These are phyloP conservation scores for Peromyscus polionotus DNA, from an alignment of 2,113 vertebrate genomes.

Conservation along the genomic window DNA sequence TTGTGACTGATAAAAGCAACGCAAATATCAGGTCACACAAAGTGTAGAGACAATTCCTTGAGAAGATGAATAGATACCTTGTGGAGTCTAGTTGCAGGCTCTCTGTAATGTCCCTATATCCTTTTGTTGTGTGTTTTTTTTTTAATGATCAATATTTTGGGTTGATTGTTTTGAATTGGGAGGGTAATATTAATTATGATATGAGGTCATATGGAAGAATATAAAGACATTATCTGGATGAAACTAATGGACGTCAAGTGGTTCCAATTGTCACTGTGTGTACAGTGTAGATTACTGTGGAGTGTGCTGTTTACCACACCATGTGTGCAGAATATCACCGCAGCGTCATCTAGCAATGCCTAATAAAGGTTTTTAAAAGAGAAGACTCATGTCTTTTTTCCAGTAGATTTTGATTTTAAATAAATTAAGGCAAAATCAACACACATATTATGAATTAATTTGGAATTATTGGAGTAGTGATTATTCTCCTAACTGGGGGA, in stretches of 20 bases:
- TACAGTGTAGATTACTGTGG: slow-evolving; percentile 68
- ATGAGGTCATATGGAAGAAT: slow-evolving; percentile 55
- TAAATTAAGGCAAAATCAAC: neutral
- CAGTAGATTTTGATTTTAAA: neutral
- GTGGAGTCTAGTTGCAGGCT: slow-evolving; percentile 74
- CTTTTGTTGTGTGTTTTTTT: slow-evolving; percentile 51
- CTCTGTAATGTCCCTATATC: slow-evolving; percentile 42
- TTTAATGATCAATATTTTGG: neutral
- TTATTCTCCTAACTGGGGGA: neutral
- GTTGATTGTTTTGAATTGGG: slow-evolving; percentile 56
- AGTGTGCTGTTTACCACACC: slow-evolving; percentile 73
- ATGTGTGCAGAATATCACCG: slow-evolving; percentile 65
- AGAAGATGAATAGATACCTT: slow-evolving; percentile 68
- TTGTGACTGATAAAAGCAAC: slow-evolving; percentile 78
- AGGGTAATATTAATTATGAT: slow-evolving; percentile 68
- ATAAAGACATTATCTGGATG: slow-evolving; percentile 60
- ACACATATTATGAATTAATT: neutral
- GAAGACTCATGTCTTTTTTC: slow-evolving; percentile 72
- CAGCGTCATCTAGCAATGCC: slow-evolving; percentile 75
- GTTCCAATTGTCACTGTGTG: slow-evolving; percentile 40
- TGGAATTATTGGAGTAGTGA: neutral
- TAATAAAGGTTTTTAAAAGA: slow-evolving; percentile 87
- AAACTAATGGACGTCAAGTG: slow-evolving; percentile 54
- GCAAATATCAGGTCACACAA: slow-evolving; percentile 63
- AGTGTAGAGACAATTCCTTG: slow-evolving; percentile 53